Percentiles rank a stretch among this genome's conserved stretches.
phyloP scores from a whole-genome alignment of 2,888 invertebrate genomes.

The Drosophila birchii region DNA sequence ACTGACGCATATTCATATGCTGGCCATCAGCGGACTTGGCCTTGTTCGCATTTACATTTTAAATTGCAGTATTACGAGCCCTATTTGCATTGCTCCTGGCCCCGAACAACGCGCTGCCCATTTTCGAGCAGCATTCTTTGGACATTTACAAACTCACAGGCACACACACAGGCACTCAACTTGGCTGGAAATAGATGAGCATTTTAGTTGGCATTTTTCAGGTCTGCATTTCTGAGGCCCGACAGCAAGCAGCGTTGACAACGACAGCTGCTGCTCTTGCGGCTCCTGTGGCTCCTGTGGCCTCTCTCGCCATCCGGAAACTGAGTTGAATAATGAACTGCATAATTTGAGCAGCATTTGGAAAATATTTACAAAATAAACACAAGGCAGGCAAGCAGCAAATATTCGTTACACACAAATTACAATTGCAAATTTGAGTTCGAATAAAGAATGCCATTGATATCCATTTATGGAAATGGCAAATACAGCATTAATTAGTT shows the following conservation, averaged over 20 bases:
- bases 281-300: conserved; percentile 37
- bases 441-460: conserved; percentile 20
- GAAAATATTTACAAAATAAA: conserved; percentile 35
- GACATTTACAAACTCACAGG: conserved; percentile 43
- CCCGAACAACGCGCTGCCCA: conserved; percentile 61
- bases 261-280: conserved; percentile 39
- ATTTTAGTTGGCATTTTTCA: conserved; percentile 47
- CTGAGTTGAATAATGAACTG: conserved; percentile 43
- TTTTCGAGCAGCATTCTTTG: conserved; percentile 41
- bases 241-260: conserved; percentile 49
- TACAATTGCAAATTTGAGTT: conserved; percentile 32
- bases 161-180: conserved; percentile 28
- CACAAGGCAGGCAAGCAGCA: conserved; percentile 4
- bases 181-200: conserved; percentile 48
- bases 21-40: conserved; percentile 65
- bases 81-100: conserved; percentile 69
- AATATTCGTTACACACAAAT: conserved; percentile 18
- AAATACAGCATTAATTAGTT: conserved; percentile 28
- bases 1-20: conserved; percentile 36
- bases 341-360: conserved; percentile 41
- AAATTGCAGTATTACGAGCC: conserved; percentile 72
- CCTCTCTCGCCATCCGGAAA: background rate
- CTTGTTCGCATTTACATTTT: conserved; percentile 75
- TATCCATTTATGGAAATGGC: conserved; percentile 23
- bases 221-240: conserved; percentile 62